Evolutionary conservation across 2,888 invertebrate species (phyloP).

Genomic region (Ceriagrion tenellum): DNA sequence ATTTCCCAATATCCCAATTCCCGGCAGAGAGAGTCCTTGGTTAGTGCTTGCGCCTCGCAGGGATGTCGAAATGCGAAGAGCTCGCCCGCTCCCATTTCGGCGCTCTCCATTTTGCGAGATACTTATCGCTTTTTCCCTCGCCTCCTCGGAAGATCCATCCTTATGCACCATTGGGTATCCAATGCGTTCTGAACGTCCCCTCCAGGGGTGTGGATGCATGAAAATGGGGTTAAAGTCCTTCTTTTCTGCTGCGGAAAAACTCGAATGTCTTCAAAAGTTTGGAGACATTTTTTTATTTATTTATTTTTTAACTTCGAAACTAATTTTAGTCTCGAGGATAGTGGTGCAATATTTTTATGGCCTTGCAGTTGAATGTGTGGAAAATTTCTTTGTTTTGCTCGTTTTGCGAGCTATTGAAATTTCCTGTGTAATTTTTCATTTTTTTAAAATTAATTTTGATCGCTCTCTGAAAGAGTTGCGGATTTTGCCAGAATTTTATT

Average conservation of each 20-base stretch:
- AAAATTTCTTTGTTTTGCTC: too few species aligned
- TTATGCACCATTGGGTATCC: not conserved
- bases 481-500: too few species aligned
- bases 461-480: too few species aligned
- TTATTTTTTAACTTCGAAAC: not conserved
- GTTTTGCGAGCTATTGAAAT: too few species aligned
- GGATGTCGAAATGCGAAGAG: not conserved
- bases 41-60: not conserved
- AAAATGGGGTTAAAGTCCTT: not conserved
- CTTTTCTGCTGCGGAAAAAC: not conserved
- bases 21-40: not conserved
- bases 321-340: not conserved
- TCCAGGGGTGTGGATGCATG: not conserved
- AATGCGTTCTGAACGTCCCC: not conserved
- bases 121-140: constrained; percentile 1
- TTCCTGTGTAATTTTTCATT: too few species aligned
- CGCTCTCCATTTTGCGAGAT: not conserved
- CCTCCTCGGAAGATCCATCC: not conserved
- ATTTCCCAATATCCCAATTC: constrained; percentile 37
- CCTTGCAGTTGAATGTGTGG: too few species aligned
- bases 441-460: too few species aligned
- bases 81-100: not conserved
- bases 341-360: not conserved
- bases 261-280: not conserved
- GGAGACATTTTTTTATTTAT: not conserved